Base-by-base conservation (phyloP, 53 echinoderm and acorn worm genomes). In the Astropecten irregularis region DNA sequence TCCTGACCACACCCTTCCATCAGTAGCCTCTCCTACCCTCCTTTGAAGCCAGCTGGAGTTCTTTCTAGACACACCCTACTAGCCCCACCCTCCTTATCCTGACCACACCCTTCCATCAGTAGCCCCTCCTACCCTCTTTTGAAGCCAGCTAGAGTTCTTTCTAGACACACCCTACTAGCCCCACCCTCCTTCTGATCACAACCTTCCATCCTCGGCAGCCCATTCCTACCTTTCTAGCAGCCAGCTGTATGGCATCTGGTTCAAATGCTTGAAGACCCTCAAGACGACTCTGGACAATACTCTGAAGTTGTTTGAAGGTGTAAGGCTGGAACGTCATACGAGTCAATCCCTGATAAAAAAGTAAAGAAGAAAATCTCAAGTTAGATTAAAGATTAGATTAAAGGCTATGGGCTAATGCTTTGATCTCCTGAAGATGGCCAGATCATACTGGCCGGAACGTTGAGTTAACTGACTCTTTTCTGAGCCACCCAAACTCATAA, bases 291-390 rank as follows among this genome's bases (percentile, higher is more conserved):
- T 94, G 88, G 4, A 97, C 97, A 18, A 97, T 97, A 47, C 89
- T 92, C 70, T 94, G 94, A 0, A 97, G 88, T 69, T 97, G 97
- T 40, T 92, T 92, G 79, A 89, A 97, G 30, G 92, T 94, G 90
- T 97, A 97, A 0, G 97, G 97, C 60, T 97, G 97, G 54, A 97
- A 97, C 5, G 97, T 97, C 97, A 97, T 97, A 3, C 97, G 83
- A 7, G 94, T 97, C 54, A 97, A 76, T 44, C 97, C 97, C 97
- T 97, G 67, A 42, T 10, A 28, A 59, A 6, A 53, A 53, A 53
- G 53, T 6, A 4, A 19, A 53, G 9, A 59, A n/a, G n/a, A n/a
- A n/a, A n/a, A n/a, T 18, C 11, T 49, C 11, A 13, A 13, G 49
- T 13, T 49, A 49, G 18, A 13, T 49, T 49, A 49, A 49, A 18